phyloP scores from a whole-genome alignment of 2,113 vertebrate species.

The Bujurquina vittata region DNA sequence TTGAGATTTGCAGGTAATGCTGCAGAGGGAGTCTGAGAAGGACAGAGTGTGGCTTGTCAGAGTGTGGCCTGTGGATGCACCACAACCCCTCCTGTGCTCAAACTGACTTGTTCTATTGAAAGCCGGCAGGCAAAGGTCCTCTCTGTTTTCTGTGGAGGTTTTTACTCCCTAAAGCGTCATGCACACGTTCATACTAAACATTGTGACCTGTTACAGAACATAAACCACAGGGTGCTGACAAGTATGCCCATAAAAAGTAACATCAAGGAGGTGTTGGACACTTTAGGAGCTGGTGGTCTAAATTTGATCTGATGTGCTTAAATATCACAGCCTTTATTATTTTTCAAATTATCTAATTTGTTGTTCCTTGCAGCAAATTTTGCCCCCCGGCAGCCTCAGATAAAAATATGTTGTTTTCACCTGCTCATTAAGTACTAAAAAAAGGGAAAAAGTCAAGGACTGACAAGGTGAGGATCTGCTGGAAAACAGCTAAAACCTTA shows the following conservation, averaged over 20 bases:
- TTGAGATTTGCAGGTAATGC: not conserved
- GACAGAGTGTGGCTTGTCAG: not conserved
- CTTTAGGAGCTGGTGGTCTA: not conserved
- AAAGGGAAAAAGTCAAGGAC: not conserved
- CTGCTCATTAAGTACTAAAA: not conserved
- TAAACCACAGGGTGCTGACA: not conserved
- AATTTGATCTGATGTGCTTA: conserved; percentile 23
- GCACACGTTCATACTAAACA: conserved; percentile 20
- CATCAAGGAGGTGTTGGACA: conserved; percentile 8
- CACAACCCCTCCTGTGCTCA: not conserved
- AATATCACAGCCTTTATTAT: conserved; percentile 19
- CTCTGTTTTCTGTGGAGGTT: conserved; percentile 7
- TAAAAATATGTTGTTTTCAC: not conserved
- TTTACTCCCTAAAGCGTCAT: not conserved
- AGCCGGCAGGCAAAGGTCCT: conserved; percentile 18
- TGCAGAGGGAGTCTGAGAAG: not conserved
- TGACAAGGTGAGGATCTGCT: not conserved
- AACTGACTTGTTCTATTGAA: conserved; percentile 9
- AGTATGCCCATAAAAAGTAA: conserved; percentile 12
- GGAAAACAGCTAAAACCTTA: not conserved
- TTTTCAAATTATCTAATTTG: not conserved
- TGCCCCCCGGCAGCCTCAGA: not conserved
- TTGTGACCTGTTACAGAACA: not conserved
- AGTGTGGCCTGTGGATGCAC: not conserved
- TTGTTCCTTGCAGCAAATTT: conserved; percentile 2